Percentiles rank a stretch among this genome's conserved stretches.
Evolutionary conservation across 2,113 vertebrate species (phyloP).

Genomic region (Ciconia boyciana): DNA sequence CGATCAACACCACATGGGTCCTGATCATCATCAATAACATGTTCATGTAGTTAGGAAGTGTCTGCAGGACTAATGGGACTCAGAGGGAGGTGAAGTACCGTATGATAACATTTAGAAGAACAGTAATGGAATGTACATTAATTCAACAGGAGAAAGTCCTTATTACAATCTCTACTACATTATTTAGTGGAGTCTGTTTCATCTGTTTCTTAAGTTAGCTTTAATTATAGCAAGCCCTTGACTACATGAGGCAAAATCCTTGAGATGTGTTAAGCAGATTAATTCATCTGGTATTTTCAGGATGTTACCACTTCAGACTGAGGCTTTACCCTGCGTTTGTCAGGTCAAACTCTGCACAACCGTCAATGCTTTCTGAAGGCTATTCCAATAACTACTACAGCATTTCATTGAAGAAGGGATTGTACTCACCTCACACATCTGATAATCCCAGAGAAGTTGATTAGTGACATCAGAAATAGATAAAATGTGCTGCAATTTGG

Average conservation of each 20-base stretch:
- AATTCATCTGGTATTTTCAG: background rate
- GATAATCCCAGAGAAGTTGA: background rate
- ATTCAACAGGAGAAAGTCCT: background rate
- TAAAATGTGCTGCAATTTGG: background rate
- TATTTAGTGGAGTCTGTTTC: background rate
- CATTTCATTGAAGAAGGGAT: background rate
- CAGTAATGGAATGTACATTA: background rate
- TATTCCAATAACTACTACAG: background rate
- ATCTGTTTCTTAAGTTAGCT: background rate
- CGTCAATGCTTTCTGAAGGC: background rate
- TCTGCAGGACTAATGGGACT: background rate
- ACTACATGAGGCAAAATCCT: background rate
- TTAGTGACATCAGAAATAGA: background rate
- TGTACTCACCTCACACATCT: background rate
- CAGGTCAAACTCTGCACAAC: background rate
- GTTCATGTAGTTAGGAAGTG: background rate
- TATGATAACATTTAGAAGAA: background rate
- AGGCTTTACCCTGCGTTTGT: background rate
- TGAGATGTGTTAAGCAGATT: background rate
- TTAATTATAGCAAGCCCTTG: background rate
- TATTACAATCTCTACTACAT: background rate
- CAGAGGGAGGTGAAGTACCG: background rate
- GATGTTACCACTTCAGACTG: background rate
- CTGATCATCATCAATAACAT: background rate
- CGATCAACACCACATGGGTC: background rate